Evolutionary conservation across 2,888 invertebrate genomes (phyloP).

Genomic region (Anorthoa munda): DNA sequence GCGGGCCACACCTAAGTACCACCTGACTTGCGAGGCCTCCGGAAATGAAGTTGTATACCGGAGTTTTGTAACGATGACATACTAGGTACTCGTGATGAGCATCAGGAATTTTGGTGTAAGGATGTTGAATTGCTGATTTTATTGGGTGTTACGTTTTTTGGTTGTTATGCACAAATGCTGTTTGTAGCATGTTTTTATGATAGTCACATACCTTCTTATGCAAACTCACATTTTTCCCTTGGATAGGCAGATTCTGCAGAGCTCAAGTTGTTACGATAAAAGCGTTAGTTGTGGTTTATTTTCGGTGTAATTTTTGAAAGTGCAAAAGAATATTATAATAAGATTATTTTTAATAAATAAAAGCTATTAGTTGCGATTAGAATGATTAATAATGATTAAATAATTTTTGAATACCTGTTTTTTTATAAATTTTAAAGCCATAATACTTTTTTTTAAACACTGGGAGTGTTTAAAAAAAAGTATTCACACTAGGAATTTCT

Average conservation of each 20-base stretch:
- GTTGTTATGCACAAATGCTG: not conserved
- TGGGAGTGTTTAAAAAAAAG: no score
- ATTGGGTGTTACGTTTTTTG: not conserved
- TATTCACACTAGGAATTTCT: no score
- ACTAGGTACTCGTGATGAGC: conserved; percentile 48
- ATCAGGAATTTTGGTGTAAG: conserved; percentile 10
- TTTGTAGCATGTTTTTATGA: conserved; percentile 3
- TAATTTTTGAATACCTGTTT: no score
- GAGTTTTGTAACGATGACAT: conserved; percentile 63
- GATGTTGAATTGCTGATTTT: conserved; percentile 1
- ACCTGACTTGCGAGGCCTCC: conserved; percentile 55
- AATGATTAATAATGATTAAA: no score
- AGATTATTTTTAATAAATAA: not conserved
- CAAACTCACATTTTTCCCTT: not conserved
- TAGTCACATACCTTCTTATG: no score
- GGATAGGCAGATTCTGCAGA: no score
- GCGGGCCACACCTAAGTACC: conserved; percentile 64
- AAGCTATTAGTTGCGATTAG: no score
- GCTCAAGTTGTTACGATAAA: not conserved
- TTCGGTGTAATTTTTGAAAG: not conserved
- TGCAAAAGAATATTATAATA: no score
- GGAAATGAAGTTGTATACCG: conserved; percentile 63
- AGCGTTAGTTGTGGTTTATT: not conserved
- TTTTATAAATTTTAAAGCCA: no score
- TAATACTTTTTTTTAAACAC: no score